Base-by-base conservation (phyloP, 2,113 vertebrate genomes). In the Microtus oregoni region DNA sequence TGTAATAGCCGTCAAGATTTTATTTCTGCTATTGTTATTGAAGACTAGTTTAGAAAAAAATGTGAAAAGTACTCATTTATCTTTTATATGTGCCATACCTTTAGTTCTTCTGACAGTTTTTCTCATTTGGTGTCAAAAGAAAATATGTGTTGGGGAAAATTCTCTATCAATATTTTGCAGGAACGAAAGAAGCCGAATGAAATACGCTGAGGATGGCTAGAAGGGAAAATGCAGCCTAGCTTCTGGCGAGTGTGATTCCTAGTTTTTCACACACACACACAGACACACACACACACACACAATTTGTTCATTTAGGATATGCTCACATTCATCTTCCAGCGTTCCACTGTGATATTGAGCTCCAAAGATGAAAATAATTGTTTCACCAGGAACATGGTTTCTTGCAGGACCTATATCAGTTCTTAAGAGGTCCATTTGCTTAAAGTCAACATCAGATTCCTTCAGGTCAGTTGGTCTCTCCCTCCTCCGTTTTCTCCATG, bases 111-210 rank as follows among this genome's bases (percentile, higher is more conserved):
- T 95, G 96, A 86, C 94, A 96, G 88, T 92, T 92, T 96, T 96
- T 41, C 81, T 93, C 83, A 58, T 97, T 96, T 75, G 52, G 95
- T 98, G 97, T 81, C 83, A 92, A 92, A 94, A 95, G 90, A 94
- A 98, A 94, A 97, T 94, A 96, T 1, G 2, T 94, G 86, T 91
- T 72, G 97, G 30, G 50, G 81, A 96, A 41, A 67, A 83, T 96
- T 97, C 91, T 97, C 68, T 32, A 92, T 96, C 95, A 97, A 90
- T 94, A 67, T 90, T 97, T 96, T 77, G 7, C 68, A 72, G 81
- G 98, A 97, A 97, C 96, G 95, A 97, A 94, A 72, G 47, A 96
- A 92, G 35, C 58, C 79, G 94, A 90, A 28, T 92, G 88, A 97
- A 97, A 58, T 78, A 52, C 2, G 17, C 58, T 82, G 41, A 67